phyloP scores from a whole-genome alignment of 2,888 invertebrate genomes.

The Rhopalosiphum nymphaeae region DNA sequence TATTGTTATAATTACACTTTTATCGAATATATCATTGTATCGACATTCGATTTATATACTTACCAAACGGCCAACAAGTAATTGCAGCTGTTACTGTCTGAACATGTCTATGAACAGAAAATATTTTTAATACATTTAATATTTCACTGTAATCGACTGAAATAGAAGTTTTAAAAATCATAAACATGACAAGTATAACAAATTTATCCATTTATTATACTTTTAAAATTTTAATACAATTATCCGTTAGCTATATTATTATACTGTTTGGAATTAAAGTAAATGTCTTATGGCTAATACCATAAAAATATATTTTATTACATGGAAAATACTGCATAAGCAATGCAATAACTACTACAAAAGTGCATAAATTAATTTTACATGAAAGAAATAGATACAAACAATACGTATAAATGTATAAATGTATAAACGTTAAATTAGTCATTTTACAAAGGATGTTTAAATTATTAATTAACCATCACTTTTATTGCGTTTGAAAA shows the following conservation, averaged over 20 bases:
- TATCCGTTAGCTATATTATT: no score
- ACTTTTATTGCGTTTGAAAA: neutral
- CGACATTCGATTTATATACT: neutral
- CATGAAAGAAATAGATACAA: neutral
- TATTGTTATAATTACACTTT: neutral
- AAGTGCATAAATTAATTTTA: neutral
- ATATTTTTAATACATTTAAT: neutral
- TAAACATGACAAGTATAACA: neutral
- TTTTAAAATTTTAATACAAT: neutral
- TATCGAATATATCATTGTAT: neutral
- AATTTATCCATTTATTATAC: neutral
- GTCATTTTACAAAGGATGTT: neutral
- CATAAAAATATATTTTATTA: neutral
- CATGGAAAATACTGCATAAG: neutral
- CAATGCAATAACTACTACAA: neutral
- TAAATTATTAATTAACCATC: neutral
- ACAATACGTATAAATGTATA: neutral
- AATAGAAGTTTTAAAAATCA: neutral
- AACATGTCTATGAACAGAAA: constrained; percentile 17
- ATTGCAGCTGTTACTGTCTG: constrained; percentile 5
- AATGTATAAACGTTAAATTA: neutral
- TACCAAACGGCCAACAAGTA: constrained; percentile 35
- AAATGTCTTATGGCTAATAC: neutral
- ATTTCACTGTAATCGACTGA: neutral
- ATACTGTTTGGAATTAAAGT: neutral